phyloP scores from a whole-genome alignment of 2,797 vertebrate genomes.

The Lerista edwardsae region DNA sequence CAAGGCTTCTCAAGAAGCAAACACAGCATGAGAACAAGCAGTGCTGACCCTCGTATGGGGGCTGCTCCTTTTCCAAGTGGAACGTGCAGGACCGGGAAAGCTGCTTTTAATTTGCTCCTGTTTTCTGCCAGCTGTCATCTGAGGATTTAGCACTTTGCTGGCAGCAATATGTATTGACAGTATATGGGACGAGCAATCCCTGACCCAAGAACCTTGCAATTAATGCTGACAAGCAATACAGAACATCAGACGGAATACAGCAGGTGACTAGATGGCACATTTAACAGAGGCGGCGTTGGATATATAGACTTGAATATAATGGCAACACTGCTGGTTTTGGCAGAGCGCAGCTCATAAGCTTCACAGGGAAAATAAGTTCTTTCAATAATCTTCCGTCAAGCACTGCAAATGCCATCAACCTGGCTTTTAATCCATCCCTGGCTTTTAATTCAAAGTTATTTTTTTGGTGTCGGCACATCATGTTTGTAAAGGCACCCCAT shows the following conservation, averaged over 20 bases:
- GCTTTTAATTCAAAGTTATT: slow-evolving; percentile 15
- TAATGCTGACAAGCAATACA: slow-evolving; percentile 46
- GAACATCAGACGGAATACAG: slow-evolving; percentile 29
- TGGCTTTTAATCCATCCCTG: slow-evolving; percentile 7
- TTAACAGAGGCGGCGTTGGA: slow-evolving; percentile 8
- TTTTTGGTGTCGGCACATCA: not conserved
- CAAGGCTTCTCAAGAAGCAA: slow-evolving; percentile 28
- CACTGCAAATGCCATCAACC: not conserved
- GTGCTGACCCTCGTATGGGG: slow-evolving; percentile 52
- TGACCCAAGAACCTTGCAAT: slow-evolving; percentile 45
- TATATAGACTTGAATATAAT: slow-evolving; percentile 49
- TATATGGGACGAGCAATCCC: slow-evolving; percentile 38
- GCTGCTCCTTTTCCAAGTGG: slow-evolving; percentile 36
- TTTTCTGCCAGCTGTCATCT: slow-evolving; percentile 19
- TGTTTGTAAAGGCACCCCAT: not conserved
- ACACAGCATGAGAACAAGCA: slow-evolving; percentile 41
- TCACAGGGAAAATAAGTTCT: slow-evolving; percentile 21
- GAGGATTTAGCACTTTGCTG: slow-evolving; percentile 36
- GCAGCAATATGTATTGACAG: slow-evolving; percentile 46
- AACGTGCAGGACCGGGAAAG: slow-evolving; percentile 53
- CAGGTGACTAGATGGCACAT: slow-evolving; percentile 34
- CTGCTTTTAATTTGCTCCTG: slow-evolving; percentile 53
- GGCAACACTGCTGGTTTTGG: slow-evolving; percentile 18
- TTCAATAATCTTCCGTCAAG: not conserved
- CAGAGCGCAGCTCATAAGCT: slow-evolving; percentile 2